Evolutionary conservation across 2,888 invertebrate genomes (phyloP), one percentile per base, ranked within the genome.

Genomic region (Ariolimax columbianus): DNA sequence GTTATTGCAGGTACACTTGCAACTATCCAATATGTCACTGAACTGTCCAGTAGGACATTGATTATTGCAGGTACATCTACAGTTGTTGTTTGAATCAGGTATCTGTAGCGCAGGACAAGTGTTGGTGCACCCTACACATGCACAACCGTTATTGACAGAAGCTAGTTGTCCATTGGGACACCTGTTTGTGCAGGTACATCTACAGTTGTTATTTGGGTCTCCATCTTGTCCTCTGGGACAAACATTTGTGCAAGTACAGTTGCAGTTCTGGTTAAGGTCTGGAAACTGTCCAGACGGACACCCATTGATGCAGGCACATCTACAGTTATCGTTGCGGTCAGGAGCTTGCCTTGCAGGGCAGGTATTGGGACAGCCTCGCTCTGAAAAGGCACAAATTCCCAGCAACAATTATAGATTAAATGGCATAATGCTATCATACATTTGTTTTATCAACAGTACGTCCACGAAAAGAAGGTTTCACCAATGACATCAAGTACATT

Each of bases 141-240:
- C 9, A 40, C 79, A 79, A 1, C 43, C 30, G n/a, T 66, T 79
- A 38, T 14, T 19, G 6, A 43, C 40, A 40, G 9, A 26, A 19
- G 79, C 36, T 14, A 40, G n/a, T n/a, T 38, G 63, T n/a, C 79
- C 79, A 30, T 43, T 66, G 6, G 63, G 40, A 30, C 79, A 79
- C 14, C 0, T 66, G 40, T 66, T 66, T 4, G 40, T 2, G 26
- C 79, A 79, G 7, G n/a, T 17, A 43, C 63, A 66, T 3, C 7
- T 38, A n/a, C 79, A 79, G 3, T n/a, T 66, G 36, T 80, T 80
- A 9, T 17, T 80, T 14, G 66, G 66, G 80, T 80, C 70, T 1
- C 30, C 68, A 6, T 47, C 23, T 70, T 80, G 68, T 9, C 80
- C 70, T 47, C 7, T 0, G 17, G 80, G 80, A 80, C 80, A 80